phyloP scores from a whole-genome alignment of 2,797 vertebrate species.

The Alca torda region DNA sequence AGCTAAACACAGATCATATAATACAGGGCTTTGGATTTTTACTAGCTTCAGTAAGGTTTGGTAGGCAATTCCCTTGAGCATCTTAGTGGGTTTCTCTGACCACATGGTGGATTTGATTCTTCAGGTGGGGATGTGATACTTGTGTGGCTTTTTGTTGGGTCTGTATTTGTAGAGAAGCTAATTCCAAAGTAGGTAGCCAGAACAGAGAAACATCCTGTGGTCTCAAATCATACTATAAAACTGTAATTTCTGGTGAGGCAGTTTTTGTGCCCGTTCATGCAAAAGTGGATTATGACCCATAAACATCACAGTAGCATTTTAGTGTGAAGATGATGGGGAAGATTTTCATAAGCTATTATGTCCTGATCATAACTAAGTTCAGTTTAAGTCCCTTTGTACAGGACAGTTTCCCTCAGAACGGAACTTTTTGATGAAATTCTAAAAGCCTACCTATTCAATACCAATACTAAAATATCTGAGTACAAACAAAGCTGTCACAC shows the following conservation, averaged over 20 bases:
- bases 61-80: background rate
- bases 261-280: background rate
- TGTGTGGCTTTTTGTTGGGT: background rate
- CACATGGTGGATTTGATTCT: background rate
- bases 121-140: background rate
- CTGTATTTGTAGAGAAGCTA: background rate
- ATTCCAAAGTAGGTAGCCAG: background rate
- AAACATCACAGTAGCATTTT: background rate
- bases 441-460: background rate
- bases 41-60: background rate
- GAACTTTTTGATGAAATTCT: background rate
- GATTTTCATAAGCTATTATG: background rate
- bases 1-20: background rate
- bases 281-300: background rate
- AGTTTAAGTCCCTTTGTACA: background rate
- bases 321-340: background rate
- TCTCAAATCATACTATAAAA: background rate
- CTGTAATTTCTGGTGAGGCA: background rate
- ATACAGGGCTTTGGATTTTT: background rate
- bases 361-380: background rate
- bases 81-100: background rate
- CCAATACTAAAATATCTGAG: background rate
- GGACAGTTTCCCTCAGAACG: background rate
- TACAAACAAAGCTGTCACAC: background rate
- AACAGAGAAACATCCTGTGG: background rate